phyloP scores from a whole-genome alignment of 2,888 invertebrate genomes.

The Macaria notata region DNA sequence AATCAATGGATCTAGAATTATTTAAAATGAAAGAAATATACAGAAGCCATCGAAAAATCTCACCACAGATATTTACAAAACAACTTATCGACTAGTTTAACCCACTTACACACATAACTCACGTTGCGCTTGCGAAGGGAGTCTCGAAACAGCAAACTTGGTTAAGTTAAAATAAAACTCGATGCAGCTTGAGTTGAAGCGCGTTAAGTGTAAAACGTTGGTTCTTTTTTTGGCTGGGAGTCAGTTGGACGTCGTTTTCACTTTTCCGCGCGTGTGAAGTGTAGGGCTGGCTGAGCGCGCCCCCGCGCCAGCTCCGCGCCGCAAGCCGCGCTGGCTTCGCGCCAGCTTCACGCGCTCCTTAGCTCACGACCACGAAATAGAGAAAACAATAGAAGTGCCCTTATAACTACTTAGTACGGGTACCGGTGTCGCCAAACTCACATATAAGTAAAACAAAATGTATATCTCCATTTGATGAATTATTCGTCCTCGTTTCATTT shows the following conservation, averaged over 20 bases:
- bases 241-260: slow-evolving; percentile 50
- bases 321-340: slow-evolving; percentile 51
- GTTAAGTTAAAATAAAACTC: not conserved
- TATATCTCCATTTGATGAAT: too few species aligned
- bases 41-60: too few species aligned
- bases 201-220: slow-evolving; percentile 12
- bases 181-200: slow-evolving; percentile 13
- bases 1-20: too few species aligned
- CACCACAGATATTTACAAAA: too few species aligned
- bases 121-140: not conserved
- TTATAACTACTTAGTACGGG: too few species aligned
- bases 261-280: slow-evolving; percentile 40
- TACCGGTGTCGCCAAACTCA: too few species aligned
- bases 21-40: too few species aligned
- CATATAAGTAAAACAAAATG: too few species aligned
- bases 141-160: slow-evolving; percentile 4
- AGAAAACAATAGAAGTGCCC: too few species aligned
- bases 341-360: slow-evolving; percentile 67
- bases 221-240: slow-evolving; percentile 28
- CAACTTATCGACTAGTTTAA: too few species aligned
- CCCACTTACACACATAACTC: too few species aligned
- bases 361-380: slow-evolving; percentile 45
- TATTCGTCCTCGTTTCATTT: too few species aligned
- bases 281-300: slow-evolving; percentile 32
- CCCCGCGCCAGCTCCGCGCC: slow-evolving; percentile 20